phyloP scores from a whole-genome alignment of 2,113 vertebrate species.

The Saccopteryx bilineata region DNA sequence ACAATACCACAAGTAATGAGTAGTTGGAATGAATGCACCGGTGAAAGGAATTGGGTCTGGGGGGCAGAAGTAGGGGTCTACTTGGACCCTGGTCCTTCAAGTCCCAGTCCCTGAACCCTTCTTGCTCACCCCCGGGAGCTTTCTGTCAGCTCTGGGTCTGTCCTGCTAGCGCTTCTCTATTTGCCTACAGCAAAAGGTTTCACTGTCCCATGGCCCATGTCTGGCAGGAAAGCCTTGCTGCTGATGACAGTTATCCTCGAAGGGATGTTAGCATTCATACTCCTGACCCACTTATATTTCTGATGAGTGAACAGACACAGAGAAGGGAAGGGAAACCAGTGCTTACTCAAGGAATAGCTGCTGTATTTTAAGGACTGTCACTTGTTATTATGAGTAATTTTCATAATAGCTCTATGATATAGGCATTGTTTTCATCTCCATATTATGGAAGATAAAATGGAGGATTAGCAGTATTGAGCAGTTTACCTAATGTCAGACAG shows the following conservation, averaged over 20 bases:
- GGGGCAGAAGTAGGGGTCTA: not conserved
- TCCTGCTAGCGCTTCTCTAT: not conserved
- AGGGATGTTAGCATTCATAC: conserved; percentile 1
- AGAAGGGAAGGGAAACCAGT: not conserved
- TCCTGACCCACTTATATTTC: not conserved
- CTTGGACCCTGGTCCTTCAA: not conserved
- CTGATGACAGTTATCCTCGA: not conserved
- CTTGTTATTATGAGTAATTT: conserved; percentile 41
- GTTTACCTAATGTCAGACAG: not conserved
- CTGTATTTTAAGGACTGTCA: not conserved
- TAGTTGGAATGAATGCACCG: not conserved
- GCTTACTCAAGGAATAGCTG: not conserved
- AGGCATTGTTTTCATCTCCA: conserved; percentile 3
- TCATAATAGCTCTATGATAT: not conserved
- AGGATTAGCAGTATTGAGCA: not conserved
- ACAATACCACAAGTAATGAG: not conserved
- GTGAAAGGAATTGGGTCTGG: not conserved
- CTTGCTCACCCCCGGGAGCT: not conserved
- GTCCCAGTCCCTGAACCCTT: not conserved
- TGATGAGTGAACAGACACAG: conserved; percentile 6
- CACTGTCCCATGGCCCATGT: not conserved
- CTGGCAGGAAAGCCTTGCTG: not conserved
- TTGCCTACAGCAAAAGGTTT: not conserved
- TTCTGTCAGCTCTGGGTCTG: not conserved
- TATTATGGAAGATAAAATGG: conserved; percentile 22